Evolutionary conservation across 1,140 invertebrate genomes (phyloP).

Genomic region (Sarcophaga bullata): DNA sequence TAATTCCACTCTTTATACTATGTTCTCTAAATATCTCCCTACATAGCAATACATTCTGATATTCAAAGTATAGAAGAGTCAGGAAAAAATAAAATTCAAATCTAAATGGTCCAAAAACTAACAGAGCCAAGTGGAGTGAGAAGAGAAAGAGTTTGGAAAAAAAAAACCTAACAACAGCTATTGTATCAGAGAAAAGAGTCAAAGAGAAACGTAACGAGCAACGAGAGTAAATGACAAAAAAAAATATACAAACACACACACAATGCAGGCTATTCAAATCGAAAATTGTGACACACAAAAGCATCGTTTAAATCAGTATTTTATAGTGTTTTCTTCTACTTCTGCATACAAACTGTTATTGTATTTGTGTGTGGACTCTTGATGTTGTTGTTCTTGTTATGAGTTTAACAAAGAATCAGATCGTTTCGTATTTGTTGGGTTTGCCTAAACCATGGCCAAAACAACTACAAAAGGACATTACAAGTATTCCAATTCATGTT

Average conservation of each 20-base stretch:
- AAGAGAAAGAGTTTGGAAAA: not conserved
- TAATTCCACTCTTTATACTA: no score
- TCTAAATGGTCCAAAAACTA: no score
- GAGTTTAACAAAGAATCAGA: no score
- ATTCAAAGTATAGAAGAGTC: not conserved
- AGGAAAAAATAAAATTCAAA: no score
- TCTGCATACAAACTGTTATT: no score
- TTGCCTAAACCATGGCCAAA: no score
- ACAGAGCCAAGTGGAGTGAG: not conserved
- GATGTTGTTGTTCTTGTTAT: no score
- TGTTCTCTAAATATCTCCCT: no score
- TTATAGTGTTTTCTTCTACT: not conserved
- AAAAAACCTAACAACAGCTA: not conserved
- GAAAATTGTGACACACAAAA: conserved; percentile 14
- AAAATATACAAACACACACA: not conserved
- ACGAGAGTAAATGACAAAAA: conserved; percentile 11
- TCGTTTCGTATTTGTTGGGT: no score
- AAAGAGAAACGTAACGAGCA: conserved; percentile 19
- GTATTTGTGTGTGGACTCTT: no score
- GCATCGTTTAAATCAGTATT: conserved; percentile 17
- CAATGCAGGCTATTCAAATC: conserved; percentile 9
- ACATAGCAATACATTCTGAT: not conserved
- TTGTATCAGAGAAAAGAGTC: not conserved
- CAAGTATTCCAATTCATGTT: no score
- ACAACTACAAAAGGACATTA: no score